Evolutionary conservation across 1,140 invertebrate genomes (phyloP).

Genomic region (Dysdera silvatica): DNA sequence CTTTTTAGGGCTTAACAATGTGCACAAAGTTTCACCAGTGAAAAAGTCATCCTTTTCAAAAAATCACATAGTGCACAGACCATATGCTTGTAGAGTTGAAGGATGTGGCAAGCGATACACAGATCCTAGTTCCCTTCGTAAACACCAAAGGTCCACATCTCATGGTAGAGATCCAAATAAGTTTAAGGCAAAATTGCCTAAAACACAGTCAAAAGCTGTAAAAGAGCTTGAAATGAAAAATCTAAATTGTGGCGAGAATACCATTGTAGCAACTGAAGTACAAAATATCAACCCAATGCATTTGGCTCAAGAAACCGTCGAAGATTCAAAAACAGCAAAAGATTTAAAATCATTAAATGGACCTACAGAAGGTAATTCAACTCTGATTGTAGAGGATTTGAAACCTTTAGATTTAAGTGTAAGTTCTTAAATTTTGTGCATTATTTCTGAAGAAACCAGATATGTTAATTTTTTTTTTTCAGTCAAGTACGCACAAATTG

Average conservation of each 20-base stretch:
- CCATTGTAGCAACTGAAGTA: slow-evolving; percentile 2
- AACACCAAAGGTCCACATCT: slow-evolving; percentile 53
- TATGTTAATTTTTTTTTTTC: too few relatives aligned
- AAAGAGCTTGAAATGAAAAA: slow-evolving; percentile 4
- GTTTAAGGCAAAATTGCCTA: slow-evolving; percentile 10
- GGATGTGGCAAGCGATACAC: slow-evolving; percentile 87
- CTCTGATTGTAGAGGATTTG: slow-evolving; percentile 13
- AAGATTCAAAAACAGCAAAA: slow-evolving; percentile 4
- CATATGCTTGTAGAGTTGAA: slow-evolving; percentile 79
- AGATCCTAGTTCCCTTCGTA: slow-evolving; percentile 85
- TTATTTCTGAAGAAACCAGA: too few relatives aligned
- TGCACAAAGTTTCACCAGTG: too few relatives aligned
- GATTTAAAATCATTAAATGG: background rate
- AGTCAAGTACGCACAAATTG: too few relatives aligned
- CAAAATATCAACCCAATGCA: background rate
- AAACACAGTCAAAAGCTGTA: background rate
- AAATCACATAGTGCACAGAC: slow-evolving; percentile 95
- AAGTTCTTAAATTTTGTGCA: too few relatives aligned
- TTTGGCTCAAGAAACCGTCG: slow-evolving; percentile 13
- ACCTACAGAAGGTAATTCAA: background rate
- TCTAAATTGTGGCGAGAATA: slow-evolving; percentile 18
- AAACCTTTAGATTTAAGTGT: slow-evolving; percentile 26
- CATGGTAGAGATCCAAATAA: slow-evolving; percentile 23
- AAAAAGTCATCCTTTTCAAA: slow-evolving; percentile 97
- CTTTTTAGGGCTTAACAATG: too few relatives aligned